Evolutionary conservation across 2,797 vertebrate genomes (phyloP).

Genomic region (Mus minutoides): DNA sequence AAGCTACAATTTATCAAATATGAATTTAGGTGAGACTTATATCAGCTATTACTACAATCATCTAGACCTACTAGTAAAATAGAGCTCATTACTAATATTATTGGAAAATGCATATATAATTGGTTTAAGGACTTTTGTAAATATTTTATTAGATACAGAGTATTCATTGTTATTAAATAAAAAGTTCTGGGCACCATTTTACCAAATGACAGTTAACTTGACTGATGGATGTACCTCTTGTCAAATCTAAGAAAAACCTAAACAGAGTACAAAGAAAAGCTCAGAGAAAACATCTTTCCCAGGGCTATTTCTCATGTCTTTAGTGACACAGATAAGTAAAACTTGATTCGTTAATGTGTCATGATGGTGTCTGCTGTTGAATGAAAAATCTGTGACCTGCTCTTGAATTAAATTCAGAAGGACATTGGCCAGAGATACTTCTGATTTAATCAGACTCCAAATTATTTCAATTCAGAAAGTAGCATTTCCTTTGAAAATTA

Average conservation of each 20-base stretch:
- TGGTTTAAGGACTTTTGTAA: not conserved
- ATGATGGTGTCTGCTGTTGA: not conserved
- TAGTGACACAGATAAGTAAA: not conserved
- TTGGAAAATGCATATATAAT: not conserved
- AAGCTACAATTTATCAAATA: conserved; percentile 37
- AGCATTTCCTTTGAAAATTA: conserved; percentile 1
- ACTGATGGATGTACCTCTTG: not conserved
- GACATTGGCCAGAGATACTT: not conserved
- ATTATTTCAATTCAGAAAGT: not conserved
- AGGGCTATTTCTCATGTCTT: not conserved
- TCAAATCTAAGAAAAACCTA: not conserved
- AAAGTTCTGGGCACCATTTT: not conserved
- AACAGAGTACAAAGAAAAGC: not conserved
- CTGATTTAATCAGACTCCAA: not conserved
- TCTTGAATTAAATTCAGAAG: not conserved
- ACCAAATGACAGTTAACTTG: not conserved
- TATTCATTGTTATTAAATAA: not conserved
- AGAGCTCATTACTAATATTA: not conserved
- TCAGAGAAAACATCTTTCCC: not conserved
- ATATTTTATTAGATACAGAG: not conserved
- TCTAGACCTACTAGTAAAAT: not conserved
- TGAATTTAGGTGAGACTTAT: not conserved
- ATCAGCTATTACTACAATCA: not conserved
- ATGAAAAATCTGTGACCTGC: not conserved
- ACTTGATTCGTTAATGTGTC: not conserved